Evolutionary conservation across 2,888 invertebrate species (phyloP).

Genomic region (Drosophila maculinotata): DNA sequence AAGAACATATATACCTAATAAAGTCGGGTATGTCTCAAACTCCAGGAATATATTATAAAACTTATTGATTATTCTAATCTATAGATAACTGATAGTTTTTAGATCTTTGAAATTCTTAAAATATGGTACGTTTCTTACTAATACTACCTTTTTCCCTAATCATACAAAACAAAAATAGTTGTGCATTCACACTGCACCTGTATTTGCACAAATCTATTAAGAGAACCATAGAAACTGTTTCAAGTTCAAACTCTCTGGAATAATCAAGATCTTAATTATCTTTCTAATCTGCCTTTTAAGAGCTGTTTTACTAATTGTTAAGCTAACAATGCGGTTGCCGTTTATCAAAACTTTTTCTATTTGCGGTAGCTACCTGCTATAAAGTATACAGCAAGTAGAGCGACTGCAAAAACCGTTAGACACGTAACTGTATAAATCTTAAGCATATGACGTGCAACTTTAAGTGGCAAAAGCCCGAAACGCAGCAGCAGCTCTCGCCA

Average conservation of each 20-base stretch:
- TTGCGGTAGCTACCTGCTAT: constrained; percentile 30
- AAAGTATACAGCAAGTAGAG: not conserved
- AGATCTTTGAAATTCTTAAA: too few relatives aligned
- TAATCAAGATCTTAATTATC: constrained; percentile 7
- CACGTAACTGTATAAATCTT: constrained; percentile 44
- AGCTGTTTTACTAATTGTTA: constrained; percentile 40
- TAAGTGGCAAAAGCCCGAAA: constrained; percentile 32
- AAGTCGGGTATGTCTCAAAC: too few relatives aligned
- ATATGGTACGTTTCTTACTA: too few relatives aligned
- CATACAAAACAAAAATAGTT: too few relatives aligned
- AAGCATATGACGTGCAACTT: constrained; percentile 60
- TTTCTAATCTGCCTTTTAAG: constrained; percentile 13
- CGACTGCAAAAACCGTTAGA: constrained; percentile 4
- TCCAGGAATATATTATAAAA: too few relatives aligned
- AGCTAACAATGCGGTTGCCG: constrained; percentile 46
- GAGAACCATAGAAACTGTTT: not conserved
- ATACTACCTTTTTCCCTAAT: too few relatives aligned
- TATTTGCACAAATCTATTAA: constrained; percentile 1
- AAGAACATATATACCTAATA: too few relatives aligned
- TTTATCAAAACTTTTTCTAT: constrained; percentile 42
- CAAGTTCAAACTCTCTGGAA: not conserved
- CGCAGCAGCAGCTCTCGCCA: constrained; percentile 10
- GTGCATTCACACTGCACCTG: not conserved
- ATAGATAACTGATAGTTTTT: too few relatives aligned
- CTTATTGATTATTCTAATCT: too few relatives aligned